Conservation (phyloP, 1,140 invertebrate genomes). For the Lithobius niger region DNA sequence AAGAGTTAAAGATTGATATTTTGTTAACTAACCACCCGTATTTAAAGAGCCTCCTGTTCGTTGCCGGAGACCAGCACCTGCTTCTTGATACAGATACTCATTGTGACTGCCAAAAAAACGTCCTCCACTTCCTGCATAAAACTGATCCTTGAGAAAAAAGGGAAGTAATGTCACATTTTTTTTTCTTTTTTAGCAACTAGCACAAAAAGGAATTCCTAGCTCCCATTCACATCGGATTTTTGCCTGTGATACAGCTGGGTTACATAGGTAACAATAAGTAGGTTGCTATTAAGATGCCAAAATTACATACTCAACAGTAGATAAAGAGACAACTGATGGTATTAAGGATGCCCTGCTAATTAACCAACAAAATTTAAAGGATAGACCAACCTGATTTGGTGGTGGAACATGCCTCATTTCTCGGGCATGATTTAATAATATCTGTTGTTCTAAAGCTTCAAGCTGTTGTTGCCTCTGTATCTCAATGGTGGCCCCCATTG, state of each 20-base stretch:
- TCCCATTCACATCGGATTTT: no score
- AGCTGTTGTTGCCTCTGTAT: constrained; percentile 39
- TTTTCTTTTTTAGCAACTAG: not conserved
- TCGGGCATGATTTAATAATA: constrained; percentile 29
- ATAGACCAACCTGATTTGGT: constrained; percentile 17
- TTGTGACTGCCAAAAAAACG: not conserved
- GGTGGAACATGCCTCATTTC: constrained; percentile 15
- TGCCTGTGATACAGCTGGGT: no score
- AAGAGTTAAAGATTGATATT: no score
- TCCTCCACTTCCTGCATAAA: no score
- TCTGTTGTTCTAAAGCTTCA: constrained; percentile 40
- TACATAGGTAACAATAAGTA: no score
- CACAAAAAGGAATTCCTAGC: no score
- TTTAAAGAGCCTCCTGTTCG: no score
- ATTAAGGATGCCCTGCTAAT: constrained; percentile 11
- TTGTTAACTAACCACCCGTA: no score
- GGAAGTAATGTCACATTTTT: not conserved
- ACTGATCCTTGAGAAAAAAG: no score
- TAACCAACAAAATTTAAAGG: not conserved
- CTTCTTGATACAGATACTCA: not conserved
- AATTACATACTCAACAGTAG: constrained; percentile 16
- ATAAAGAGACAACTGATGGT: constrained; percentile 18
- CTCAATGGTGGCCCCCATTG: constrained; percentile 40
- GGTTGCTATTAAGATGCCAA: no score
- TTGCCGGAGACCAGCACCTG: not conserved